Percentiles rank a stretch among this genome's conserved stretches.
Evolutionary conservation across 1,140 invertebrate genomes (phyloP).

Genomic region (Nephotettix cincticeps): DNA sequence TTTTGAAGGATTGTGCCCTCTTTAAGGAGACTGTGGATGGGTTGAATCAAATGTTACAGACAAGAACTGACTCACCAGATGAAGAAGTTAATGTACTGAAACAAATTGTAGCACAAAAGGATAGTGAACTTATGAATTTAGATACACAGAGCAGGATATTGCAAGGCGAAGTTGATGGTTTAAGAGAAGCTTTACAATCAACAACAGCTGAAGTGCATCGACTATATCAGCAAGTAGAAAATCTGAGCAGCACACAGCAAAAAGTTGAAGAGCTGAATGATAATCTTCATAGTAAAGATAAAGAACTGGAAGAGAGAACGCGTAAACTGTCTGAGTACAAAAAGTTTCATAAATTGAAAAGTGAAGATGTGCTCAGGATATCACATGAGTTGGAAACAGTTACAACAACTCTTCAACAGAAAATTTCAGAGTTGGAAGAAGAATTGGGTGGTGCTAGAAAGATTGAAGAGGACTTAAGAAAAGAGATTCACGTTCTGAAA

Average conservation of each 20-base stretch:
- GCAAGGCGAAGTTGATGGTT: neutral
- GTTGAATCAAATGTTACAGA: no score
- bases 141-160: neutral
- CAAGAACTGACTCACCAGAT: neutral
- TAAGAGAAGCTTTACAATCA: slow-evolving; percentile 21
- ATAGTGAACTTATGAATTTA: neutral
- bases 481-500: slow-evolving; percentile 5
- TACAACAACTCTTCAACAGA: slow-evolving; percentile 40
- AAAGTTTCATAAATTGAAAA: slow-evolving; percentile 29
- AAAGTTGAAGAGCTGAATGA: slow-evolving; percentile 26
- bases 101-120: neutral
- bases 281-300: slow-evolving; percentile 27
- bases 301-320: slow-evolving; percentile 23
- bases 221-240: slow-evolving; percentile 1
- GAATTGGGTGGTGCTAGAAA: slow-evolving; percentile 37
- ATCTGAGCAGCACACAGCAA: slow-evolving; percentile 9
- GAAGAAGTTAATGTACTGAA: neutral
- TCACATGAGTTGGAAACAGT: slow-evolving; percentile 36
- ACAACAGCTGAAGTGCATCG: slow-evolving; percentile 27
- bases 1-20: slow-evolving; percentile 21
- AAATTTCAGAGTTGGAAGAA: slow-evolving; percentile 43
- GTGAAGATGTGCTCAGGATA: slow-evolving; percentile 27
- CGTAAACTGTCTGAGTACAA: slow-evolving; percentile 28
- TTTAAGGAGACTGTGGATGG: neutral
- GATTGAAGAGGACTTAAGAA: slow-evolving; percentile 4